A percentile compares a stretch with the other conserved stretches of the same genome.
Evolutionary conservation across 1,140 invertebrate genomes (phyloP).

Genomic region (Bilobella aurantiaca): DNA sequence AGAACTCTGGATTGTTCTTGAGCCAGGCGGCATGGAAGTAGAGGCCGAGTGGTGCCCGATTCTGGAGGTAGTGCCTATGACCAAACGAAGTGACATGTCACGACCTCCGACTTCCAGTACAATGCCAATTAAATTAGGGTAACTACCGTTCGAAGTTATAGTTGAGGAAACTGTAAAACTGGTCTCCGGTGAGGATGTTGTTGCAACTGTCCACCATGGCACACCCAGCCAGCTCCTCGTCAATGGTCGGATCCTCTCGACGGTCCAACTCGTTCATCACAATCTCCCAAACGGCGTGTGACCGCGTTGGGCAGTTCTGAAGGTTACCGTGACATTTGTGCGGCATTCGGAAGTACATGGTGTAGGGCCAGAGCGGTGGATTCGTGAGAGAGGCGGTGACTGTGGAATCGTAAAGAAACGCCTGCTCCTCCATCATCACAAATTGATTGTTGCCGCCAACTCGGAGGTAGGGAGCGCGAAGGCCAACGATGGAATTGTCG

Average conservation of each 20-base stretch:
- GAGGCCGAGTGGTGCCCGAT: conserved; percentile 80
- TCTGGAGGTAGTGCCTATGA: conserved; percentile 71
- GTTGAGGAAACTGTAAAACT: conserved; percentile 90
- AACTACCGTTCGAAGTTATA: conserved; percentile 76
- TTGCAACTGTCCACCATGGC: conserved; percentile 95
- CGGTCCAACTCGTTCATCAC: conserved; percentile 93
- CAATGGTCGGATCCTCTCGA: conserved; percentile 78
- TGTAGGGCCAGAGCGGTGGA: conserved; percentile 91
- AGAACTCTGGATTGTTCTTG: conserved; percentile 84
- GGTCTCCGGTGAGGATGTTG: conserved; percentile 82
- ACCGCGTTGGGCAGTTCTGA: conserved; percentile 77
- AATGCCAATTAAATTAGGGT: neutral
- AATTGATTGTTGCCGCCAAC: conserved; percentile 95
- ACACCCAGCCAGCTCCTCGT: conserved; percentile 84
- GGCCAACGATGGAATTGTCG: conserved; percentile 86
- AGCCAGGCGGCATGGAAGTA: conserved; percentile 95
- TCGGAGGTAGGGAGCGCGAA: conserved; percentile 79
- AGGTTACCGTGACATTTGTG: conserved; percentile 86
- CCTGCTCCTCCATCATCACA: conserved; percentile 95
- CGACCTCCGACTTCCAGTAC: neutral
- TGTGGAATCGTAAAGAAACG: conserved; percentile 89
- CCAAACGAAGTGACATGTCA: neutral
- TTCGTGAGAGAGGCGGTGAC: conserved; percentile 86
- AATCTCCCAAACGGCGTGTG: conserved; percentile 92
- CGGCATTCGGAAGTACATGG: conserved; percentile 94